Evolutionary conservation across 2,797 vertebrate species (phyloP).

Genomic region (Gobionotothen gibberifrons): DNA sequence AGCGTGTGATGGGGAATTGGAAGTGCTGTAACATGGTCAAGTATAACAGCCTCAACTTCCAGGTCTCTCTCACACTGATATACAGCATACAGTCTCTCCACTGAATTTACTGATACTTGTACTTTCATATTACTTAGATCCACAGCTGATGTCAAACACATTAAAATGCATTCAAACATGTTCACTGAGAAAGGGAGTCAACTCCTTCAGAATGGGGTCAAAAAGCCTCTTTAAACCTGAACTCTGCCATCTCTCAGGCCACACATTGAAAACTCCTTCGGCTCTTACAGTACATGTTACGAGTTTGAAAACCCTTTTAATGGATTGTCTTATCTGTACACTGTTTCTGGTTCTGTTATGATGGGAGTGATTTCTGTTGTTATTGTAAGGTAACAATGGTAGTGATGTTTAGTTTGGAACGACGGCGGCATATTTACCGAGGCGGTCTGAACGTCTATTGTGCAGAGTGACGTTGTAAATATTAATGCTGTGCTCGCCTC

Average conservation of each 20-base stretch:
- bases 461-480: conserved; percentile 49
- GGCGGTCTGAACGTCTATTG: conserved; percentile 30
- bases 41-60: conserved; percentile 41
- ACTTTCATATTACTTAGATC: conserved; percentile 2
- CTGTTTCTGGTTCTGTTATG: conserved; percentile 58
- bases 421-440: conserved; percentile 31
- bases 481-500: conserved; percentile 52
- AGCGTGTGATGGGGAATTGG: conserved; percentile 20
- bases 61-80: conserved; percentile 28
- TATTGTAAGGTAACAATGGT: conserved; percentile 46
- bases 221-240: conserved; percentile 40
- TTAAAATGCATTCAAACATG: conserved; percentile 36
- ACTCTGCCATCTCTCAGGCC: conserved; percentile 41
- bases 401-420: conserved; percentile 60
- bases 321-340: conserved; percentile 40
- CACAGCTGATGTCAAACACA: conserved; percentile 14
- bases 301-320: conserved; percentile 60
- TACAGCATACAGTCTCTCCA: conserved; percentile 30
- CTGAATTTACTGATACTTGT: conserved; percentile 32
- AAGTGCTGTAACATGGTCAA: conserved; percentile 12
- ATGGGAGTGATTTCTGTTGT: conserved; percentile 62
- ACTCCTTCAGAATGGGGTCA: conserved; percentile 45
- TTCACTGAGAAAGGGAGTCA: conserved; percentile 44
- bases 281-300: conserved; percentile 28
- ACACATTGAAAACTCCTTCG: conserved; percentile 22